These are phyloP conservation scores for Callopanchax toddi DNA, from an alignment of 2,113 vertebrate species.

Conservation along the genomic window DNA sequence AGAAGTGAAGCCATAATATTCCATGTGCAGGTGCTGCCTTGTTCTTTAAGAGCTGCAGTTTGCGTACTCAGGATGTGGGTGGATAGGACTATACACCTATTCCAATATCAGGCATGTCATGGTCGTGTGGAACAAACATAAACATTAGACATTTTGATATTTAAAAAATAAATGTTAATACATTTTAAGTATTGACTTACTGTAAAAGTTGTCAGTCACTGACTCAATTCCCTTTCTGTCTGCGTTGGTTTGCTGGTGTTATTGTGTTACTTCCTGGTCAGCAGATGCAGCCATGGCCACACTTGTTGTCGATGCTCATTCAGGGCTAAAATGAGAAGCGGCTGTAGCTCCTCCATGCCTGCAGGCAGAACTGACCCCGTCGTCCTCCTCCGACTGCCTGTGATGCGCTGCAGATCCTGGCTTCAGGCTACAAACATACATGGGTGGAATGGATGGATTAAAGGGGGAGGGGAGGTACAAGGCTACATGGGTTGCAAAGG, in stretches of 20 bases:
- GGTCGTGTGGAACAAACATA: too few relatives aligned
- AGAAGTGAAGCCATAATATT: too few relatives aligned
- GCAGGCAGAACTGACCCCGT: conserved; percentile 70
- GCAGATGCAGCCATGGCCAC: conserved; percentile 33
- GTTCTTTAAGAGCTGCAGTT: too few relatives aligned
- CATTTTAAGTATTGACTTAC: too few relatives aligned
- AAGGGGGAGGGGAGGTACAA: conserved; percentile 18
- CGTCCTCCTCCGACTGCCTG: conserved; percentile 59
- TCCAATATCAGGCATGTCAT: too few relatives aligned
- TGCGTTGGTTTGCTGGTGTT: conserved; percentile 42
- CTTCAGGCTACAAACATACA: conserved; percentile 72
- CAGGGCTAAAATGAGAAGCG: conserved; percentile 45
- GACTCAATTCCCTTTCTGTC: conserved; percentile 26
- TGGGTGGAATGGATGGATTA: conserved; percentile 8
- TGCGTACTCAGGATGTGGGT: too few relatives aligned
- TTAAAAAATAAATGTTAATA: too few relatives aligned
- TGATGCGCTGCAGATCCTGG: conserved; percentile 57
- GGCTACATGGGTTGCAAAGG: conserved; percentile 59
- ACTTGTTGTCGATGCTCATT: conserved; percentile 46
- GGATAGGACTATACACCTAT: too few relatives aligned
- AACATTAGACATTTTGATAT: too few relatives aligned
- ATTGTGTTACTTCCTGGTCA: conserved; percentile 71
- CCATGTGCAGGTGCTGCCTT: too few relatives aligned
- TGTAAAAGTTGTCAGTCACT: too few relatives aligned
- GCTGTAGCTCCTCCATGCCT: conserved; percentile 57